A percentile compares a stretch with the other conserved stretches of the same genome.
Evolutionary conservation across 2,113 vertebrate species (phyloP).

Genomic region (Ranitomeya variabilis): DNA sequence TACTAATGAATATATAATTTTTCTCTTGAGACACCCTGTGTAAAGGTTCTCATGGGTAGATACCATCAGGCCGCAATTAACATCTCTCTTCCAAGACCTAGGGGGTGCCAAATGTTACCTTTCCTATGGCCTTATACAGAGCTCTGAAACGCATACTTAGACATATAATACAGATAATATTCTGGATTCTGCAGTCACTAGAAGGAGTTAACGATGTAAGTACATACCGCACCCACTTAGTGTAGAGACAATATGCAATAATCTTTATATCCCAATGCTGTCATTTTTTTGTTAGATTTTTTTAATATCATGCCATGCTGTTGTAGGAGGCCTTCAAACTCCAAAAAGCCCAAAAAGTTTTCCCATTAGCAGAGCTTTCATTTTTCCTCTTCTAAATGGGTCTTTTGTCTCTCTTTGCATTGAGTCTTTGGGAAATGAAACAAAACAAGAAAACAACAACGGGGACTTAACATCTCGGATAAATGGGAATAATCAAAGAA

Average conservation of each 20-base stretch:
- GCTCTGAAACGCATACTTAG: neutral
- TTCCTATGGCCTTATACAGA: too few relatives aligned
- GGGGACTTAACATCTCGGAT: slow-evolving; percentile 25
- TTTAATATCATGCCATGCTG: neutral
- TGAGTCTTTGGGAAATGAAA: neutral
- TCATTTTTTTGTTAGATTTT: neutral
- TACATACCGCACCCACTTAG: neutral
- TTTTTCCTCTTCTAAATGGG: neutral
- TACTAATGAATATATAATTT: too few relatives aligned
- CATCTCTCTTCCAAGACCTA: too few relatives aligned
- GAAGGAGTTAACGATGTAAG: neutral
- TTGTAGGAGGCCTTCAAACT: too few relatives aligned
- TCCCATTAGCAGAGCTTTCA: neutral
- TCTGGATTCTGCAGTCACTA: neutral
- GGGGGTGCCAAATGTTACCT: too few relatives aligned
- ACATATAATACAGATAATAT: neutral
- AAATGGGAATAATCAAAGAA: slow-evolving; percentile 38
- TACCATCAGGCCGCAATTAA: too few relatives aligned
- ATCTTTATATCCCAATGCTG: neutral
- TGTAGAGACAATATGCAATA: neutral
- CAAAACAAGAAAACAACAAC: slow-evolving; percentile 26
- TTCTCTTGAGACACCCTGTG: too few relatives aligned
- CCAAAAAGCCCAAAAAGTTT: neutral
- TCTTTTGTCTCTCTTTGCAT: neutral
- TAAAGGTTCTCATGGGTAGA: too few relatives aligned